A percentile compares a stretch with the other conserved stretches of the same genome.
Conservation (phyloP, 2,797 vertebrate species). For the Karalla daura region DNA sequence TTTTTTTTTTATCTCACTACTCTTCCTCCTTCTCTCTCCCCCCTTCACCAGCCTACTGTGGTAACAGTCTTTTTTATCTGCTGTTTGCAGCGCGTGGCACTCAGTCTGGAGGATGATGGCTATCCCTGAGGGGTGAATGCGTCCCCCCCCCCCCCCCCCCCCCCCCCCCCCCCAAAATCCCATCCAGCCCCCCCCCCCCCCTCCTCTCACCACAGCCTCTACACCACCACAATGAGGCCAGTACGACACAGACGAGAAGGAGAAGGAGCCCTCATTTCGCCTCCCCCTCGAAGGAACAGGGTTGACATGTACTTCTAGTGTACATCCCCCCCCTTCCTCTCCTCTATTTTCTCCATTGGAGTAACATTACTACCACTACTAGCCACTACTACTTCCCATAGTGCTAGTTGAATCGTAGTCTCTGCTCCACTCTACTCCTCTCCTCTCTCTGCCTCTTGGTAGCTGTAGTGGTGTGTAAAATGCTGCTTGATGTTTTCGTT, state of each 20-base stretch:
- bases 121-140: slow-evolving; percentile 88
- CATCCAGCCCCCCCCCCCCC: slow-evolving; percentile 59
- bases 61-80: slow-evolving; percentile 83
- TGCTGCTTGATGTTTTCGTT: slow-evolving; percentile 71
- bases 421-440: slow-evolving; percentile 52
- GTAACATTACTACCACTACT: slow-evolving; percentile 75
- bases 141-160: slow-evolving; percentile 37
- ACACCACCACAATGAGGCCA: slow-evolving; percentile 71
- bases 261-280: slow-evolving; percentile 58
- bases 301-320: slow-evolving; percentile 48
- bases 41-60: slow-evolving; percentile 43
- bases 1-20: slow-evolving; percentile 1
- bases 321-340: slow-evolving; percentile 15
- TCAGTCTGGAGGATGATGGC: slow-evolving; percentile 97
- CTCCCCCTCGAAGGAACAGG: slow-evolving; percentile 57
- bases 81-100: slow-evolving; percentile 93
- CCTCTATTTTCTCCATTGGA: slow-evolving; percentile 45
- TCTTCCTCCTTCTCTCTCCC: slow-evolving; percentile 8
- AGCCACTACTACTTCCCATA: slow-evolving; percentile 54
- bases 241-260: slow-evolving; percentile 69
- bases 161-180: slow-evolving; percentile 19
- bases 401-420: slow-evolving; percentile 58
- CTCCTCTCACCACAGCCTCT: slow-evolving; percentile 67
- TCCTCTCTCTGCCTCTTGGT: slow-evolving; percentile 58
- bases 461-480: slow-evolving; percentile 63